phyloP scores from a whole-genome alignment of 2,888 invertebrate genomes.

The Phortica magna region DNA sequence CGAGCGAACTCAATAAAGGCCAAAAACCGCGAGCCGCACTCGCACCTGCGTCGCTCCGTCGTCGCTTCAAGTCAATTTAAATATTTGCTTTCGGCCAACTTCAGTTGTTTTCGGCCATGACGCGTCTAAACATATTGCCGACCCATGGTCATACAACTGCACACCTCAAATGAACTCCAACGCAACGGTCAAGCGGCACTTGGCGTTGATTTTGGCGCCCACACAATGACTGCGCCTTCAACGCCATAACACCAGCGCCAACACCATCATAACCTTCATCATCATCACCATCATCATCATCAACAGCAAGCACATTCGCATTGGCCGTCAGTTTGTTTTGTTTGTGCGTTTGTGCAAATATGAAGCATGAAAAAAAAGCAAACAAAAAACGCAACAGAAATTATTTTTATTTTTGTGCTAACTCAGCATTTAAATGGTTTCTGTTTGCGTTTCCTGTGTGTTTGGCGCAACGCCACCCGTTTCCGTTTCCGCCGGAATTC shows the following conservation, averaged over 20 bases:
- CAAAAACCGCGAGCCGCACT: not conserved
- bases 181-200: not conserved
- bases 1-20: conserved; percentile 14
- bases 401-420: not conserved
- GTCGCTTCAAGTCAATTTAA: conserved; percentile 40
- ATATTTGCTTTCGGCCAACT: conserved; percentile 35
- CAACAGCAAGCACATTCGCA: not conserved
- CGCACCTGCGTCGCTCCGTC: not conserved
- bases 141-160: too few species aligned
- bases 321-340: not conserved
- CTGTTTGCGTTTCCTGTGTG: not conserved
- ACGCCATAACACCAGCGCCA: too few species aligned
- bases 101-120: not conserved
- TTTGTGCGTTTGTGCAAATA: conserved; percentile 5
- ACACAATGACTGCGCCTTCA: not conserved
- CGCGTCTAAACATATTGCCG: not conserved
- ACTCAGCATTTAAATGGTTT: conserved; percentile 23
- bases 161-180: too few species aligned
- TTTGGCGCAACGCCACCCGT: conserved; percentile 19
- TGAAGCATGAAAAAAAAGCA: not conserved
- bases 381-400: not conserved
- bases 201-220: not conserved
- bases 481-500: conserved; percentile 38
- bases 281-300: not conserved
- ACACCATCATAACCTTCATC: not conserved